Evolutionary conservation across 2,797 vertebrate species (phyloP), one percentile per base, ranked within the genome.

Genomic region (Pangasius sanitwongsei): DNA sequence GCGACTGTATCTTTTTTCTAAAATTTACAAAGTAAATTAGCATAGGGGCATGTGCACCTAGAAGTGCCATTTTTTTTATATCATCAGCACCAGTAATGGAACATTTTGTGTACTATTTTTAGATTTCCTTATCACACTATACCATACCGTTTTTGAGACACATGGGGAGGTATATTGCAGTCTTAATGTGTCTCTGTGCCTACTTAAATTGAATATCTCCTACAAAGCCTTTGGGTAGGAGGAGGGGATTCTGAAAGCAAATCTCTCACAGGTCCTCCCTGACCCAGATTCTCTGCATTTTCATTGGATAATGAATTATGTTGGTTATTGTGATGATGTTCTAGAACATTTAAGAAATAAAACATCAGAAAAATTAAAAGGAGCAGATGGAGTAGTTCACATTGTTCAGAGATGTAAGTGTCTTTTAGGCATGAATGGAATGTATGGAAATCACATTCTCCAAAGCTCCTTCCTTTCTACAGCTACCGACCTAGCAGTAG

Each of bases 281-380:
- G 89, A 87, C 89, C 83, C 86, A 87, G 82, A 85, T 90, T 87
- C n/a, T n/a, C 81, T 69, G 25, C 3, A 69, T 86, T 88, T 89
- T 65, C 34, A 89, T 87, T 86, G 74, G 75, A 15, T 37, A 83
- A 86, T 87, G 25, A 50, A 75, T 69, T 77, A 15, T 41, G 31
- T 37, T 86, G 81, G 41, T 88, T 86, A 83, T 88, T 61, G 37
- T n/a, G 37, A 83, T 48, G 37, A 83, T 48, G 82, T 65, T 31
- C 7, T 44, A 83, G 12, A 61, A 83, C 1, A 8, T 65, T 48
- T n/a, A 48, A 83, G 12, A 61, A 82, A 82, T 23, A 82, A 37
- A 37, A 25, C 18, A 59, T 20, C 34, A 59, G 31, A 61, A 61
- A 15, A 25, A 37, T 28, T 41, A 12, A 41, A 44, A 63, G 34